A percentile compares a stretch with the other conserved stretches of the same genome.
Evolutionary conservation across 2,113 vertebrate species (phyloP).

Genomic region (Anseranas semipalmata): DNA sequence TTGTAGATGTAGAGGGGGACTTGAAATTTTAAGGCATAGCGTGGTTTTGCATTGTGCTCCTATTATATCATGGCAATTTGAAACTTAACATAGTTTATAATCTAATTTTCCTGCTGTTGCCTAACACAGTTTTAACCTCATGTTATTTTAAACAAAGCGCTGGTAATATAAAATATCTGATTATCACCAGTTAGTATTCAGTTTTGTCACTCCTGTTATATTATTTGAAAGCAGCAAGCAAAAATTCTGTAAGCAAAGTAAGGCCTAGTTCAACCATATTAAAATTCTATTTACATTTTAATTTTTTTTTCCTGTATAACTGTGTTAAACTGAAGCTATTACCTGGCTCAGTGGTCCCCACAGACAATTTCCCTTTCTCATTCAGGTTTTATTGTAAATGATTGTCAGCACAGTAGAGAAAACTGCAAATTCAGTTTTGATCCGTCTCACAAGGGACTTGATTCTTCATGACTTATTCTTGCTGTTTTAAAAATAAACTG

Average conservation of each 20-base stretch:
- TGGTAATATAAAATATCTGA: not conserved
- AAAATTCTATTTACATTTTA: constrained; percentile 73
- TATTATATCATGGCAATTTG: not conserved
- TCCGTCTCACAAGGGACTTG: constrained; percentile 22
- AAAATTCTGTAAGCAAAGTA: constrained; percentile 18
- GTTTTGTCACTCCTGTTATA: not conserved
- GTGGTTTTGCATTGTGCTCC: not conserved
- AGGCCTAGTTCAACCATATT: constrained; percentile 61
- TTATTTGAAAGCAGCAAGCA: not conserved
- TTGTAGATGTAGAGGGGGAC: not conserved
- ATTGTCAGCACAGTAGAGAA: constrained; percentile 51
- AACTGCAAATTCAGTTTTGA: constrained; percentile 65
- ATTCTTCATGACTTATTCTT: constrained; percentile 20
- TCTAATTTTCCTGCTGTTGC: not conserved
- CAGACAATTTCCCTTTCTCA: constrained; percentile 69
- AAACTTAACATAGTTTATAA: not conserved
- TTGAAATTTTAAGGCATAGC: not conserved
- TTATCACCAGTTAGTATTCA: not conserved
- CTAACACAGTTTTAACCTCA: not conserved
- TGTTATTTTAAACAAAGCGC: not conserved
- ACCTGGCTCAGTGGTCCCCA: constrained; percentile 71
- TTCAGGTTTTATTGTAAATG: constrained; percentile 73
- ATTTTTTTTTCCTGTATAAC: constrained; percentile 70
- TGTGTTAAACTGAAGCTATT: constrained; percentile 71
- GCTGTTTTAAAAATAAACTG: constrained; percentile 40